A percentile compares a stretch with the other conserved stretches of the same genome.
Evolutionary conservation across 2,113 vertebrate species (phyloP).

Genomic region (Leptocoma aspasia): DNA sequence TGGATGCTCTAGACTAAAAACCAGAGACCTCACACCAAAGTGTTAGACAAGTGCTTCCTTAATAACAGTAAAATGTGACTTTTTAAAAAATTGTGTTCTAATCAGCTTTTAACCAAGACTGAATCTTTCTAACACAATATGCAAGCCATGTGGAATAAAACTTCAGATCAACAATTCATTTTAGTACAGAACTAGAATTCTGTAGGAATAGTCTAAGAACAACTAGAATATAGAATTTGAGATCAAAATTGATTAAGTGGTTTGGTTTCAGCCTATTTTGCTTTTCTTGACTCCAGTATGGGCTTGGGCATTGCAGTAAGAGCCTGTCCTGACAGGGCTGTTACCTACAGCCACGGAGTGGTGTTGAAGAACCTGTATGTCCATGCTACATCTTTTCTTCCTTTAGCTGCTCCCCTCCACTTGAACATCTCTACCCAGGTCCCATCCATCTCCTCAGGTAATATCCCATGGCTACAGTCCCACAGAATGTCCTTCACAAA

Average conservation of each 20-base stretch:
- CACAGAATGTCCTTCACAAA: neutral
- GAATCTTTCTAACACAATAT: neutral
- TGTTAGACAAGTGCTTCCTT: neutral
- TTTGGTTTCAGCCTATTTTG: neutral
- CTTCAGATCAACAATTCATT: neutral
- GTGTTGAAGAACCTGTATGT: neutral
- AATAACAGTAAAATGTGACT: neutral
- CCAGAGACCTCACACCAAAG: constrained; percentile 4
- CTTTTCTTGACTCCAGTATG: neutral
- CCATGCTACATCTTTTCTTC: neutral
- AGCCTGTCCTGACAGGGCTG: neutral
- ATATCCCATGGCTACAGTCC: neutral
- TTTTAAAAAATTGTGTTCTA: neutral
- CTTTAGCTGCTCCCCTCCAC: neutral
- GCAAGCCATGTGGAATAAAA: neutral
- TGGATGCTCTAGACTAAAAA: neutral
- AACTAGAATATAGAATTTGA: neutral
- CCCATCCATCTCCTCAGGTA: neutral
- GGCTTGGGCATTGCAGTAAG: neutral
- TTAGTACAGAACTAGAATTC: neutral
- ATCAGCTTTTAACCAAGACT: neutral
- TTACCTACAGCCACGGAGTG: neutral
- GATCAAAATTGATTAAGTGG: neutral
- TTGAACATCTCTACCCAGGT: neutral
- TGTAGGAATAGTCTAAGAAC: neutral